Conservation (phyloP, 1,140 invertebrate species). For the Drosophila pseudoananassae region DNA sequence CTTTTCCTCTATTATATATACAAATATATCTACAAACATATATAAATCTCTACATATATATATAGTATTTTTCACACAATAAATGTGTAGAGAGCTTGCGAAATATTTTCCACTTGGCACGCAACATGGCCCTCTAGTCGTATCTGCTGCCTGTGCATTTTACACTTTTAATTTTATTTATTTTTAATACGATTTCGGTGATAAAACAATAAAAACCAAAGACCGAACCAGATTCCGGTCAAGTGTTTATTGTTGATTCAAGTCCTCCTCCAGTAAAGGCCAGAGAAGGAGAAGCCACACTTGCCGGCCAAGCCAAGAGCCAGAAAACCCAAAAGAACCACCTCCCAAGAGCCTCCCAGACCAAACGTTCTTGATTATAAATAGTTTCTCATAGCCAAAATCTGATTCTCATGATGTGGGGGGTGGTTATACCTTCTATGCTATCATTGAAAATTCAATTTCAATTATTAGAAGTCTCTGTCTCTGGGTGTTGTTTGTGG, state of each 20-base stretch:
- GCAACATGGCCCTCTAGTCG: slow-evolving; percentile 58
- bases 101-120: slow-evolving; percentile 83
- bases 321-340: slow-evolving; percentile 59
- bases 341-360: too few species aligned
- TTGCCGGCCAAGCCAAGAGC: slow-evolving; percentile 15
- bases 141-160: slow-evolving; percentile 52
- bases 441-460: slow-evolving; percentile 82
- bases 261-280: neutral
- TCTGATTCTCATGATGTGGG: slow-evolving; percentile 16
- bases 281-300: neutral
- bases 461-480: slow-evolving; percentile 62
- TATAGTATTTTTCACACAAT: slow-evolving; percentile 74
- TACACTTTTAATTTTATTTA: slow-evolving; percentile 80
- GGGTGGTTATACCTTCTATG: slow-evolving; percentile 17
- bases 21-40: neutral
- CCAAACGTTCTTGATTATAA: slow-evolving; percentile 69
- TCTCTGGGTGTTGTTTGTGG: slow-evolving; percentile 24
- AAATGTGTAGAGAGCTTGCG: slow-evolving; percentile 70
- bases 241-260: slow-evolving; percentile 66
- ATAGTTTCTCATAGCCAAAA: slow-evolving; percentile 66
- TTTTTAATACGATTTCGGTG: slow-evolving; percentile 73
- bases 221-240: slow-evolving; percentile 49
- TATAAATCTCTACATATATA: slow-evolving; percentile 10
- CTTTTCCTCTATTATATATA: slow-evolving; percentile 10
- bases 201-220: slow-evolving; percentile 46